Evolutionary conservation across 2,888 invertebrate species (phyloP), one percentile per base, ranked within the genome.

Genomic region (Ecliptopera silaceata): DNA sequence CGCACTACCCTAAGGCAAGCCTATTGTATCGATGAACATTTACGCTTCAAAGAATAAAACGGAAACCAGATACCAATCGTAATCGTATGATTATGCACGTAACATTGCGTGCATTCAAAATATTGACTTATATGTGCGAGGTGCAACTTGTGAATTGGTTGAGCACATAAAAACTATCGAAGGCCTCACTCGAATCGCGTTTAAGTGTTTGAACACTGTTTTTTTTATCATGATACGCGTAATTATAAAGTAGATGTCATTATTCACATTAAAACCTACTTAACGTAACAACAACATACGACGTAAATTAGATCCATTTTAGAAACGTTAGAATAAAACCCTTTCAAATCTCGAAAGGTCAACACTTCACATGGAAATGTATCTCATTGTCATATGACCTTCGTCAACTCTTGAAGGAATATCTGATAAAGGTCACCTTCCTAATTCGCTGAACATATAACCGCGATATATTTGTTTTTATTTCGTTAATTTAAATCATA

Each of bases 11-110:
- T 58, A 60, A 11, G 55, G 60, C 39, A 64, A 58, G 36, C 54
- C 61, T 44, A 66, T 65, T 66, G 66, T 66, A 65, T 62, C 46
- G 43, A 59, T 65, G 65, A 69, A 71, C 68, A 71, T 67, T 63
- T 56, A 68, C 67, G 69, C 65, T 64, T 59, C 64, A 64, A 59
- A 56, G 61, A 65, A 64, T 63, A 61, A n/a, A 63, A 62, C 66
- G 70, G 69, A 69, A 71, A 69, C 64, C 44, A 59, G 61, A 65
- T 65, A 67, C 52, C 50, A 48, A 46, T 67, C 65, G 61, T 69
- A 72, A 70, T 68, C 65, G 60, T n/a, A 58, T 54, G 59, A 66
- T 66, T 63, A 47, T 62, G 60, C 44, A 56, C 57, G 55, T 64
- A 59, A 60, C 61, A 57, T 67, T 59, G 62, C 61, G 60, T 65